Conservation (phyloP, 2,888 invertebrate species). For the Corythucha ciliata region DNA sequence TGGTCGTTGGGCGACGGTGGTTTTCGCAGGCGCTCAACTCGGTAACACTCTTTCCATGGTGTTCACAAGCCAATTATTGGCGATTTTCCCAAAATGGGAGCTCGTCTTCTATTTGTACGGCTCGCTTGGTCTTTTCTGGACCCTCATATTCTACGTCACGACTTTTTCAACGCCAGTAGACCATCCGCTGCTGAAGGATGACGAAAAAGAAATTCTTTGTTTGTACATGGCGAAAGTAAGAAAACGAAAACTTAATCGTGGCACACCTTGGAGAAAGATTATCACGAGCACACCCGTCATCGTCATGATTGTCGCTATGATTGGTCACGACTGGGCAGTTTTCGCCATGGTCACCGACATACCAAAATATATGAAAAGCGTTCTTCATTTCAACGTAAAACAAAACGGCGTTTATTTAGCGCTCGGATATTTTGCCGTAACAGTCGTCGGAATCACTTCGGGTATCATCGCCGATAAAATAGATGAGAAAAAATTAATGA, state of each 20-base stretch:
- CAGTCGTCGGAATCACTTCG: constrained; percentile 18
- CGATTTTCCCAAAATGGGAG: constrained; percentile 15
- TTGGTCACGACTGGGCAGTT: constrained; percentile 57
- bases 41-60: constrained; percentile 20
- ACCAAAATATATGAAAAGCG: constrained; percentile 57
- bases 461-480: constrained; percentile 16
- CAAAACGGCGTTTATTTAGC: constrained; percentile 21
- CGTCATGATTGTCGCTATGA: constrained; percentile 40
- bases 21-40: constrained; percentile 37
- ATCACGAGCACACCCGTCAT: constrained; percentile 43
- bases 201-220: constrained; percentile 20
- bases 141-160: constrained; percentile 8
- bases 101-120: constrained; percentile 23
- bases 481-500: constrained; percentile 7
- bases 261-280: constrained; percentile 62
- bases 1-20: constrained; percentile 50
- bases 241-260: constrained; percentile 30
- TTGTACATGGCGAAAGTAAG: constrained; percentile 20
- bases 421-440: constrained; percentile 15
- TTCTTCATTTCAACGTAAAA: constrained; percentile 54
- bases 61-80: constrained; percentile 17
- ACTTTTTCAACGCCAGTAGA: constrained; percentile 18
- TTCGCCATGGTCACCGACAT: constrained; percentile 60
- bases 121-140: constrained; percentile 16
- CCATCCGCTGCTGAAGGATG: constrained; percentile 14